These are phyloP conservation scores for Drosophila trapezifrons DNA, from an alignment of 1,140 invertebrate genomes.

Conservation along the genomic window DNA sequence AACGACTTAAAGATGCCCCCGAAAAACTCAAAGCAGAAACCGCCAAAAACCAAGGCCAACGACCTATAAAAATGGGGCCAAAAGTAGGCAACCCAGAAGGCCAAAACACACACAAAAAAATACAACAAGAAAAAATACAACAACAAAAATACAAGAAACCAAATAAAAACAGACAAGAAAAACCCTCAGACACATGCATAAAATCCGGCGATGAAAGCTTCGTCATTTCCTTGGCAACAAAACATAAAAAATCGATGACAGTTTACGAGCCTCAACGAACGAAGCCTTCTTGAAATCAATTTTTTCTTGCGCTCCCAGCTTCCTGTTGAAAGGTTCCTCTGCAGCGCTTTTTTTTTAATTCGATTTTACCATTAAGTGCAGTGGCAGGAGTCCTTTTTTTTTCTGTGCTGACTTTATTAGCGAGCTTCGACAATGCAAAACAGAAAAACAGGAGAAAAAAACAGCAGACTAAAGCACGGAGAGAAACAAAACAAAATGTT, in stretches of 20 bases:
- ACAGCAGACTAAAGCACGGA: neutral
- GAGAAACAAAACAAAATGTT: conserved; percentile 9
- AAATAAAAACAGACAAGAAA: conserved; percentile 16
- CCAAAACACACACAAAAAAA: neutral
- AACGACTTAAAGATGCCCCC: conserved; percentile 19
- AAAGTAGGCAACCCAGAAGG: conserved; percentile 49
- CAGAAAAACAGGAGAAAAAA: conserved; percentile 4
- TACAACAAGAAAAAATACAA: neutral
- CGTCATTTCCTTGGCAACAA: conserved; percentile 27
- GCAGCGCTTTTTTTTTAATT: conserved; percentile 20
- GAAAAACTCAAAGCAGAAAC: conserved; percentile 5
- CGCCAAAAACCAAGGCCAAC: conserved; percentile 46
- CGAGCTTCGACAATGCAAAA: conserved; percentile 47
- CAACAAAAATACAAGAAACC: conserved; percentile 9
- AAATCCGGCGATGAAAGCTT: conserved; percentile 35
- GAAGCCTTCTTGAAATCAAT: conserved; percentile 69
- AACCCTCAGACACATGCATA: conserved; percentile 28
- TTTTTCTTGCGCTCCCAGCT: conserved; percentile 40
- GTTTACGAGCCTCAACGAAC: conserved; percentile 51
- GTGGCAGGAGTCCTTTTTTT: conserved; percentile 15
- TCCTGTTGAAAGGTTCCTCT: conserved; percentile 36
- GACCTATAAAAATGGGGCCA: conserved; percentile 59
- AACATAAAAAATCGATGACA: conserved; percentile 62
- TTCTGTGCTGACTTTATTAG: conserved; percentile 57
- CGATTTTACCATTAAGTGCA: conserved; percentile 24